Evolutionary conservation across 2,888 invertebrate genomes (phyloP).

Genomic region (Metallyticus violacea): DNA sequence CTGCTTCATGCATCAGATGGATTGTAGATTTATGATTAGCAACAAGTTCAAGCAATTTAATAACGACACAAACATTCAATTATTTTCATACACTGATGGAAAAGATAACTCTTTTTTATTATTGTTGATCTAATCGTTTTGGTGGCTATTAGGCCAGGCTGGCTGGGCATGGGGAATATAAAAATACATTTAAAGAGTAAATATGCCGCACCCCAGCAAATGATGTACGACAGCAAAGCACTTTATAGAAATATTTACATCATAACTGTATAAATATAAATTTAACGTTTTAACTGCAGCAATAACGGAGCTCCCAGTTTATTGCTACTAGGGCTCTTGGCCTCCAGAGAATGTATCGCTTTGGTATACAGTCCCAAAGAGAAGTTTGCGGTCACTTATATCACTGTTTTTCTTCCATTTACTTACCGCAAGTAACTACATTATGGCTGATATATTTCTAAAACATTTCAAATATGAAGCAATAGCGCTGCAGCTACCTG

Average conservation of each 20-base stretch:
- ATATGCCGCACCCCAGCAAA: neutral
- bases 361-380: too few relatives aligned
- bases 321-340: neutral
- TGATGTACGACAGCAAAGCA: neutral
- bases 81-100: neutral
- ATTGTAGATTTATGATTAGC: neutral
- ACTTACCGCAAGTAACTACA: too few relatives aligned
- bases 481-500: too few relatives aligned
- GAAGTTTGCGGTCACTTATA: too few relatives aligned
- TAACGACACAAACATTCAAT: neutral
- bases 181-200: neutral
- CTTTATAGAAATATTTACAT: neutral
- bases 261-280: neutral
- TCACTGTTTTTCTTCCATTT: too few relatives aligned
- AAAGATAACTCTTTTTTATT: neutral
- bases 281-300: neutral
- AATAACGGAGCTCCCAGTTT: neutral
- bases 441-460: too few relatives aligned
- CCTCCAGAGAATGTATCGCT: neutral
- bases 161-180: neutral
- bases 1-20: neutral
- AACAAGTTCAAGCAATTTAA: neutral
- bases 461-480: too few relatives aligned
- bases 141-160: neutral
- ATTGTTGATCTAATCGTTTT: neutral